Conservation (phyloP, 2,888 invertebrate species). For the Hirtodrosophila cameraria region DNA sequence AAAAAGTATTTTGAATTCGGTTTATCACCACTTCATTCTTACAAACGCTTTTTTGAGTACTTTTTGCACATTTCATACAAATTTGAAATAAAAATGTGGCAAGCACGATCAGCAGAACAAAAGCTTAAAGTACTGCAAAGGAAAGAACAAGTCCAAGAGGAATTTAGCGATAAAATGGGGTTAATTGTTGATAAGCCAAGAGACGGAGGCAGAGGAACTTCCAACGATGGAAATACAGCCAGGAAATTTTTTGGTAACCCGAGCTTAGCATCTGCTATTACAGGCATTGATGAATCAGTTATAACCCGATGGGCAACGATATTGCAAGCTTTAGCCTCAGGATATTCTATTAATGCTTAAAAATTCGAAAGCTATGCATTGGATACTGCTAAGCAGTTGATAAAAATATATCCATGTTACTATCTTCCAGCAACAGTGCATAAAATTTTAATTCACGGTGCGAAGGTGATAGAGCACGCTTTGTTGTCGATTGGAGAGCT, state of each 20-base stretch:
- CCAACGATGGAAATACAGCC: slow-evolving; percentile 11
- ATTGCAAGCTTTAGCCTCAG: slow-evolving; percentile 8
- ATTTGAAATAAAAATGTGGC: slow-evolving; percentile 14
- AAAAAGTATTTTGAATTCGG: slow-evolving; percentile 11
- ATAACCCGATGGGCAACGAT: slow-evolving; percentile 12
- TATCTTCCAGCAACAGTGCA: too few relatives aligned
- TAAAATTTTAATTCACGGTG: too few relatives aligned
- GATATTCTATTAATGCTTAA: slow-evolving; percentile 4
- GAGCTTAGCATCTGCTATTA: slow-evolving; percentile 8
- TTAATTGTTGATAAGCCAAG: slow-evolving; percentile 8
- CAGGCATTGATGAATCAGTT: slow-evolving; percentile 3
- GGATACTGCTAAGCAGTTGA: background rate
- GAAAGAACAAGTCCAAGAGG: slow-evolving; percentile 19
- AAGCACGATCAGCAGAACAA: slow-evolving; percentile 6
- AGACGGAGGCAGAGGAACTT: slow-evolving; percentile 4
- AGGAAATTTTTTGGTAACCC: slow-evolving; percentile 11
- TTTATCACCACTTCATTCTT: slow-evolving; percentile 18
- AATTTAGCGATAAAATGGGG: slow-evolving; percentile 7
- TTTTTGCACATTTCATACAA: slow-evolving; percentile 15
- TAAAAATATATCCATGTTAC: too few relatives aligned
- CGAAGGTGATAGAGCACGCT: too few relatives aligned
- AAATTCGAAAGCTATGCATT: background rate
- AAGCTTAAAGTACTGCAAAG: slow-evolving; percentile 7
- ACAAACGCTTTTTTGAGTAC: slow-evolving; percentile 8
- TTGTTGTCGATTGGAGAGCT: too few relatives aligned